These are phyloP conservation scores for Papilio polyxenes DNA, from an alignment of 1,140 invertebrate genomes.

Conservation along the genomic window DNA sequence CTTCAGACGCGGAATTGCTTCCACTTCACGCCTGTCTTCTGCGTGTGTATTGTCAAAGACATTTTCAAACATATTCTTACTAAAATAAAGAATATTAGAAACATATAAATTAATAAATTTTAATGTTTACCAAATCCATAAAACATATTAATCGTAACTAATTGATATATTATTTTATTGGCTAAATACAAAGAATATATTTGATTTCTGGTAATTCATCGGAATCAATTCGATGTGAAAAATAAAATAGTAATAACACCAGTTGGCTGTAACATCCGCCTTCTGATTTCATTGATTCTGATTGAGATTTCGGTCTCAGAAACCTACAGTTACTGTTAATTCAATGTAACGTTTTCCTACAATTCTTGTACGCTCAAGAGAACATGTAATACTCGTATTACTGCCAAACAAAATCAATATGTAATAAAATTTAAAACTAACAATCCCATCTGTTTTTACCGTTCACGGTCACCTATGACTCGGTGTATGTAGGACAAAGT, in stretches of 20 bases:
- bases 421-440: slow-evolving; percentile 12
- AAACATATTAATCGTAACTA: not conserved
- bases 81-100: not conserved
- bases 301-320: too few species aligned
- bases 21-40: too few species aligned
- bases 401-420: not conserved
- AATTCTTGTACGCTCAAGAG: not conserved
- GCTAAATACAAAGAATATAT: slow-evolving; percentile 26
- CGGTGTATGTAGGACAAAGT: slow-evolving; percentile 8
- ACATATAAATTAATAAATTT: not conserved
- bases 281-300: not conserved
- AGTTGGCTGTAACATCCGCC: not conserved
- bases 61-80: not conserved
- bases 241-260: not conserved
- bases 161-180: not conserved
- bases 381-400: not conserved
- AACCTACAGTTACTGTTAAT: too few species aligned
- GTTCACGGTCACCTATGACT: slow-evolving; percentile 26
- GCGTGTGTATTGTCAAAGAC: too few species aligned
- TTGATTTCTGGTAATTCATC: not conserved
- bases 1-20: too few species aligned
- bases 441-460: not conserved
- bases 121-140: not conserved
- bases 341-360: too few species aligned
- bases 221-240: slow-evolving; percentile 20